These are phyloP conservation scores for Onthophagus sagittarius DNA, from an alignment of 2,888 invertebrate genomes.

Conservation along the genomic window DNA sequence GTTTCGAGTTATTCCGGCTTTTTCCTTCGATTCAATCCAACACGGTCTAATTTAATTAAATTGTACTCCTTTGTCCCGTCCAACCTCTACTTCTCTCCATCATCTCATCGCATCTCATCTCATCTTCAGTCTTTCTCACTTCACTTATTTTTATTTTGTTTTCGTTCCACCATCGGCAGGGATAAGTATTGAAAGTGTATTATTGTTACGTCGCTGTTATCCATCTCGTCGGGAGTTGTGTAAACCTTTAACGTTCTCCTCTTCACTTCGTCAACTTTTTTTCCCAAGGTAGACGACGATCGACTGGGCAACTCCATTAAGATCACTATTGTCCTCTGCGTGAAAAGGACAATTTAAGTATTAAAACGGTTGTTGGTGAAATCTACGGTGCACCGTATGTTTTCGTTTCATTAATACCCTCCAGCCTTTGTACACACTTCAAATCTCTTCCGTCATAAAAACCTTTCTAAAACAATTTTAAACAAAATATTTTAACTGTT, in stretches of 20 bases:
- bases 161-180: background rate
- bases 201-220: background rate
- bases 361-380: background rate
- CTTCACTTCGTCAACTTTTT: background rate
- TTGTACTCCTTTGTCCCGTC: constrained; percentile 28
- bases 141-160: background rate
- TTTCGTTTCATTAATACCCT: background rate
- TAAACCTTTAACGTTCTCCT: background rate
- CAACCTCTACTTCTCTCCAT: background rate
- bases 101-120: background rate
- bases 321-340: background rate
- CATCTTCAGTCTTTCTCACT: background rate
- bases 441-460: background rate
- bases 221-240: background rate
- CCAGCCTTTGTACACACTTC: background rate
- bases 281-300: background rate
- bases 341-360: background rate
- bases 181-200: constrained; percentile 8
- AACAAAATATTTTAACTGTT: too few species aligned
- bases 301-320: background rate
- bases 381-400: background rate
- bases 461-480: background rate
- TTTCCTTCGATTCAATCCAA: constrained; percentile 30
- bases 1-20: constrained; percentile 42
- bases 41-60: constrained; percentile 38